phyloP scores from a whole-genome alignment of 1,140 invertebrate genomes.

The Schlechtendalia chinensis region DNA sequence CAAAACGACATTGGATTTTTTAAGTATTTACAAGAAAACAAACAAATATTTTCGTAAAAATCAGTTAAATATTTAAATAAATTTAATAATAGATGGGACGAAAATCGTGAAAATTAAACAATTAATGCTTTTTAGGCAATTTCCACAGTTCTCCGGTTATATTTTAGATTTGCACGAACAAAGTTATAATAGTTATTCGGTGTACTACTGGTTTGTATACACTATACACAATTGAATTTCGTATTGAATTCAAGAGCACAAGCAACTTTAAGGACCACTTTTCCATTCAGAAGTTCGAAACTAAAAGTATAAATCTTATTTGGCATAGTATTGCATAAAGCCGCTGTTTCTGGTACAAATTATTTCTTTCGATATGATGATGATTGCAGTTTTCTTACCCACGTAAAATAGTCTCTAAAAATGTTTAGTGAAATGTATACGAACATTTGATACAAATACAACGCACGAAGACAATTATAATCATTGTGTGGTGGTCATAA shows the following conservation, averaged over 20 bases:
- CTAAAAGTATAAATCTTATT: conserved; percentile 45
- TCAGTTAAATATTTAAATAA: no score
- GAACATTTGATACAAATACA: no score
- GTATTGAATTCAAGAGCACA: not conserved
- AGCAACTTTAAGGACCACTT: conserved; percentile 4
- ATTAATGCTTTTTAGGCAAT: not conserved
- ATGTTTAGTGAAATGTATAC: not conserved
- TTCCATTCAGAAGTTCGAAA: not conserved
- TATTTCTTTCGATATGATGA: no score
- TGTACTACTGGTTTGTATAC: not conserved
- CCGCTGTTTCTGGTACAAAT: not conserved
- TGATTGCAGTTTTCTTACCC: no score
- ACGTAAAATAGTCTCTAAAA: not conserved
- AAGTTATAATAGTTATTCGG: not conserved
- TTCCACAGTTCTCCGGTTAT: not conserved
- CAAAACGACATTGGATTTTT: no score
- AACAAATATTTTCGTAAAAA: no score
- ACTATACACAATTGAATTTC: not conserved
- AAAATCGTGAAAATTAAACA: not conserved
- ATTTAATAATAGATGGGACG: no score
- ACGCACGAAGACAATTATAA: no score
- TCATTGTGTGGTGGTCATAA: no score
- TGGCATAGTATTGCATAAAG: not conserved
- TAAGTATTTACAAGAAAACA: no score
- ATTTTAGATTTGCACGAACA: not conserved